Evolutionary conservation across 2,113 vertebrate genomes (phyloP).

Genomic region (Amblyornis subalaris): DNA sequence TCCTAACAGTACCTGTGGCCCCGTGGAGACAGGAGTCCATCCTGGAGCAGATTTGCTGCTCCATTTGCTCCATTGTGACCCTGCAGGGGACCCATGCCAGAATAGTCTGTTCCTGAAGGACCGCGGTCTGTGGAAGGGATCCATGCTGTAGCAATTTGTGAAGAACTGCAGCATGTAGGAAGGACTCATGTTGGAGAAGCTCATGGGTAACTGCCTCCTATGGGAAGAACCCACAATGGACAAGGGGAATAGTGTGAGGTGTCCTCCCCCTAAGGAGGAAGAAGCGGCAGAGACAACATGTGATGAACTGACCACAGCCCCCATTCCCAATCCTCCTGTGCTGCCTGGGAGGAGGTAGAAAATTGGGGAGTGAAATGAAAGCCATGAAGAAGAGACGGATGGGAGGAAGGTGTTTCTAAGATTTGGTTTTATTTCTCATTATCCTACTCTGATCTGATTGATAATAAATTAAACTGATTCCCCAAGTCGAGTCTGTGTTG

Average conservation of each 20-base stretch:
- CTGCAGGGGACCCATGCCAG: too few relatives aligned
- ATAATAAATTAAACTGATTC: not conserved
- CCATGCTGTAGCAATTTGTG: not conserved
- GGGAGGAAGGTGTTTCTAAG: not conserved
- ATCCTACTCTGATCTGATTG: not conserved
- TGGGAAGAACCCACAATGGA: not conserved
- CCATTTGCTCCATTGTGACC: too few relatives aligned
- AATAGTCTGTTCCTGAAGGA: not conserved
- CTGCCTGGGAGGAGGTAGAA: not conserved
- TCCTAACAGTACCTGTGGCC: not conserved
- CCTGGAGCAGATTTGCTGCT: not conserved
- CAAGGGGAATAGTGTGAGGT: not conserved
- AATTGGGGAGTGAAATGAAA: not conserved
- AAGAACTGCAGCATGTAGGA: not conserved
- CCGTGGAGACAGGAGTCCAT: not conserved
- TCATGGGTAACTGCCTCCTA: not conserved
- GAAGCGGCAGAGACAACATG: not conserved
- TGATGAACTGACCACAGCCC: rapidly evolving
- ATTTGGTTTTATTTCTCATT: not conserved
- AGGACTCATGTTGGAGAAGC: rapidly evolving
- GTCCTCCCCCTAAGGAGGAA: not conserved
- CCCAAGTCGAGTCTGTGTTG: rapidly evolving
- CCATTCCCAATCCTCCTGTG: not conserved
- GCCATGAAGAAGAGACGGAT: not conserved
- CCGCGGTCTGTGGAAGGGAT: not conserved